These are phyloP conservation scores for Thalassarche chlororhynchos DNA, from an alignment of 2,113 vertebrate genomes.

Conservation along the genomic window DNA sequence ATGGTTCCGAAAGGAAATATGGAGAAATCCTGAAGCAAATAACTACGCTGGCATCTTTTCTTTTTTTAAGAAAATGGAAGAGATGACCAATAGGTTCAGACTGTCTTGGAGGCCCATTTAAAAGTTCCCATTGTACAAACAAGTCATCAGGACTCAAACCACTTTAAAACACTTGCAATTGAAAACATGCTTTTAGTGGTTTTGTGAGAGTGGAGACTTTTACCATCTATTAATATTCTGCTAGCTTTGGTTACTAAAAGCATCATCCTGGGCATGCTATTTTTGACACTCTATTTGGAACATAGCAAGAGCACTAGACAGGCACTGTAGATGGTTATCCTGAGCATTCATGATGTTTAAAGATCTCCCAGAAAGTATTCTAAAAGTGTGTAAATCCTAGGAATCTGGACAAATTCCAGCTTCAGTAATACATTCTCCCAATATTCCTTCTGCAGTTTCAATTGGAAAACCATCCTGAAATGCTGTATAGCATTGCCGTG, in stretches of 20 bases:
- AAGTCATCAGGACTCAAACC: constrained; percentile 71
- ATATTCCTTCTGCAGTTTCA: constrained; percentile 28
- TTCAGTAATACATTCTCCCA: neutral
- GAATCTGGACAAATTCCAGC: constrained; percentile 37
- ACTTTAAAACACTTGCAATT: constrained; percentile 66
- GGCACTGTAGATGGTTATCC: neutral
- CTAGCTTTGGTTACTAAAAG: constrained; percentile 70
- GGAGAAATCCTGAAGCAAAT: neutral
- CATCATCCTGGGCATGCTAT: constrained; percentile 57
- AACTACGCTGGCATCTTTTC: neutral
- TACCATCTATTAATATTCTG: constrained; percentile 72
- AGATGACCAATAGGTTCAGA: constrained; percentile 15
- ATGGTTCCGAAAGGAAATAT: neutral
- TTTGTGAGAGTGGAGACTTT: constrained; percentile 61
- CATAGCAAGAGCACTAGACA: neutral
- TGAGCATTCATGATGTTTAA: neutral
- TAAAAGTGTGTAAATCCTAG: constrained; percentile 56
- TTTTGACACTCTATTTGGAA: constrained; percentile 65
- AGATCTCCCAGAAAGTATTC: constrained; percentile 19
- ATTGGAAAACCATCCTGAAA: constrained; percentile 35
- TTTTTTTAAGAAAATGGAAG: neutral
- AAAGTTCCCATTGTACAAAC: constrained; percentile 74
- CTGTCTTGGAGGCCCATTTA: constrained; percentile 33
- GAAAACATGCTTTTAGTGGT: constrained; percentile 76
- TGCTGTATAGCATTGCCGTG: neutral